Base-by-base conservation (phyloP, 2,113 vertebrate genomes). In the Sylvia atricapilla region DNA sequence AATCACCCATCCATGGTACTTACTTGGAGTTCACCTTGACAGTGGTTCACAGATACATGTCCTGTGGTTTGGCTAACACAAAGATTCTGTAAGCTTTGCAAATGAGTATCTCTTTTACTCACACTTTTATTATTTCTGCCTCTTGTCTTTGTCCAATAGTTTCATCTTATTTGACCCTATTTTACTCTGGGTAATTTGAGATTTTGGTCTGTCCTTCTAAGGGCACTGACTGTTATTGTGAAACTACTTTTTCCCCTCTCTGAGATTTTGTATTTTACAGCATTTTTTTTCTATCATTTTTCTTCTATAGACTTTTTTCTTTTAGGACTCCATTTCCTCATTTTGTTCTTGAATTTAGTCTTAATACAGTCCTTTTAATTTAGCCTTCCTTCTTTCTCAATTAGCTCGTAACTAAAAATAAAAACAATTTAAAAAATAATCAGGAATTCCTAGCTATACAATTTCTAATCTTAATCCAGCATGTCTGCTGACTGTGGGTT, bases 381-480 rank as follows among this genome's bases (percentile, higher is more conserved):
- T 73, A 80, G 6, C 7, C 63, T 25, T 68, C 25, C 17, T 53
- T 79, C 66, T 59, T 92, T 78, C 44, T 28, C 27, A 49, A 37
- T 59, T 43, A 80, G 4, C 6, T 66, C 46, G 60, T 33, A 82
- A 55, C 5, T n/a, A 7, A 59, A 52, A 64, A 39, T 20, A 49
- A 67, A 67, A 55, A 27, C 17, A 24, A 46, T 11, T 12, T 4
- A 2, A 4, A 69, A 87, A 90, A 60, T 20, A 53, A 73, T 46
- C 69, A 77, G 39, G n/a, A 67, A 68, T 9, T 84, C 31, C 37
- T 66, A 84, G n/a, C 21, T 55, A 46, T 60, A 37, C 6, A 15
- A 37, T 89, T 94, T 75, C 52, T 81, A 91, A 70, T 88, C 46
- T 80, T 74, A 88, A 89, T 88, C 47, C 70, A 95, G 41, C 37